Conservation (phyloP, 1,140 invertebrate genomes). For the Coptotermes formosanus region DNA sequence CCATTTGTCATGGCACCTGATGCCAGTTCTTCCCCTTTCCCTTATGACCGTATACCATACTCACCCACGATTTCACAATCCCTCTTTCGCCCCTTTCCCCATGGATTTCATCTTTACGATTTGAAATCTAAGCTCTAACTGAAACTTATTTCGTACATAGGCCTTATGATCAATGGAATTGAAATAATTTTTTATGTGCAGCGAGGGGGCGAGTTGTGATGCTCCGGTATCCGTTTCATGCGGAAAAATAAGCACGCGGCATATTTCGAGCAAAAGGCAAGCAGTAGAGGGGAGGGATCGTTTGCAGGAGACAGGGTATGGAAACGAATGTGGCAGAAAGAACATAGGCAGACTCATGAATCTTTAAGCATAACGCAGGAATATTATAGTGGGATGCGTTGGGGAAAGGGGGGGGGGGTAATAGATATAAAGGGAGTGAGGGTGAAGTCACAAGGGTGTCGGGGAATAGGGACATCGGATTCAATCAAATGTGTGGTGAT, state of each 20-base stretch:
- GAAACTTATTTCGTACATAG: neutral
- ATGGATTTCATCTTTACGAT: neutral
- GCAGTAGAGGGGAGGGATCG: no score
- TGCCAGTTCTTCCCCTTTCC: neutral
- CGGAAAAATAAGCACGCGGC: neutral
- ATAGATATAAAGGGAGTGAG: neutral
- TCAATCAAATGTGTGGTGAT: conserved; percentile 12
- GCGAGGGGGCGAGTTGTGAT: neutral
- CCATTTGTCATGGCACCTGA: conserved; percentile 13
- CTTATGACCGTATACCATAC: neutral
- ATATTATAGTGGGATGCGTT: neutral
- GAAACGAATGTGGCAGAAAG: neutral
- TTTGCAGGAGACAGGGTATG: neutral
- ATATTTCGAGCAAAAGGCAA: neutral
- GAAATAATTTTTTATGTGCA: neutral
- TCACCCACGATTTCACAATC: neutral
- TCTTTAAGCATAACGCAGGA: neutral
- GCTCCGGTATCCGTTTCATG: neutral
- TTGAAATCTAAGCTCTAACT: conserved; percentile 1
- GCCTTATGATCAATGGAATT: neutral
- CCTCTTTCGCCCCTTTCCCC: neutral
- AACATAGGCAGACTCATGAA: neutral
- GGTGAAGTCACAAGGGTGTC: neutral
- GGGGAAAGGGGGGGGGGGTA: neutral
- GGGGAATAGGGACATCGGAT: neutral